Evolutionary conservation across 2,888 invertebrate species (phyloP).

Genomic region (Bugula neritina): DNA sequence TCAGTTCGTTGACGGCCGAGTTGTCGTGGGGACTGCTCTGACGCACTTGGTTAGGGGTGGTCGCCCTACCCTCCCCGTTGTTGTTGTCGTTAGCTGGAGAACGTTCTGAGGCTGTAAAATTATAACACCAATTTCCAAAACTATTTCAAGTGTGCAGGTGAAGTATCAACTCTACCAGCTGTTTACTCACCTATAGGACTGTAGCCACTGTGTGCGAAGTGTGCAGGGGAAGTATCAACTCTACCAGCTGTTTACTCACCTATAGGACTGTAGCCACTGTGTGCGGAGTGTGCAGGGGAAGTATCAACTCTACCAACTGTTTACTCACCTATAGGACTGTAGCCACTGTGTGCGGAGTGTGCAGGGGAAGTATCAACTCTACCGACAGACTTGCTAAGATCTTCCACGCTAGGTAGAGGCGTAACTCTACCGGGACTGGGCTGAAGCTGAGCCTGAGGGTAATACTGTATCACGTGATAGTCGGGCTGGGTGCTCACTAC

Average conservation of each 20-base stretch:
- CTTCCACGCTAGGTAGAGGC: conserved; percentile 6
- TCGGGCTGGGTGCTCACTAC: background rate
- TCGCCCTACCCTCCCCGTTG: background rate
- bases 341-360: conserved; percentile 20
- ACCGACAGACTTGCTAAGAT: conserved; percentile 16
- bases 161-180: background rate
- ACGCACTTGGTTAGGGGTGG: background rate
- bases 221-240: too few species aligned
- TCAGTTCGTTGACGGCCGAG: background rate
- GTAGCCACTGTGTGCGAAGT: background rate
- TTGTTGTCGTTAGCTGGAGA: conserved; percentile 20
- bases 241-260: background rate
- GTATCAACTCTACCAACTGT: background rate
- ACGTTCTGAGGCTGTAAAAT: conserved; percentile 3
- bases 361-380: background rate
- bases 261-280: background rate
- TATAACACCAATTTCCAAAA: too few species aligned
- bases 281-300: background rate
- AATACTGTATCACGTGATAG: background rate
- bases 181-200: background rate
- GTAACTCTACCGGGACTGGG: background rate
- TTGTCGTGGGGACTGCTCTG: background rate
- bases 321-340: conserved; percentile 20
- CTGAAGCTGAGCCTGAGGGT: background rate
- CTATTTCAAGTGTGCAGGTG: too few species aligned